These are phyloP conservation scores for Crambe crambe DNA, from an alignment of 37 sponge, comb jelly and placozoan genomes.

Conservation along the genomic window DNA sequence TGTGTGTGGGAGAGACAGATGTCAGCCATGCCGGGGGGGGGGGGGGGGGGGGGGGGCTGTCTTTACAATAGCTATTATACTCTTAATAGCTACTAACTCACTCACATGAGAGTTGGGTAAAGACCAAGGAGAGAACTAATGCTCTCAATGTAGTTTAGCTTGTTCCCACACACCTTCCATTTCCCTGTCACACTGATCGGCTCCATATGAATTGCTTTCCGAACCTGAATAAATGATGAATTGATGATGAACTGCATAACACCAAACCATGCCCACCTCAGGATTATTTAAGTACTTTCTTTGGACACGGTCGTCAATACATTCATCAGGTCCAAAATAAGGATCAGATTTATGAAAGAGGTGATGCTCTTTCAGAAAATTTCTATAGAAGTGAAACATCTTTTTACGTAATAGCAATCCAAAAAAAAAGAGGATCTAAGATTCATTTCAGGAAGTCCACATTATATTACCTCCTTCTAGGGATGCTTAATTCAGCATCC, in stretches of 20 bases:
- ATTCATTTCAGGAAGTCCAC: too few species aligned
- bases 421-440: too few species aligned
- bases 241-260: too few species aligned
- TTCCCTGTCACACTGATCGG: conserved; percentile 45
- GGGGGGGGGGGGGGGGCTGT: too few species aligned
- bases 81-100: too few species aligned
- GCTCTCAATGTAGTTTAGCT: conserved; percentile 40
- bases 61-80: too few species aligned
- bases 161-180: conserved; percentile 56
- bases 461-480: conserved; percentile 27
- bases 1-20: too few species aligned
- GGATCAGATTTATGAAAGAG: not conserved
- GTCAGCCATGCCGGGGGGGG: too few species aligned
- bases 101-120: conserved; percentile 80
- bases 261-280: conserved; percentile 40
- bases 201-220: conserved; percentile 64
- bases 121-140: conserved; percentile 53
- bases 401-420: too few species aligned
- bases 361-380: conserved; percentile 38
- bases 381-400: too few species aligned
- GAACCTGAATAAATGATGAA: conserved; percentile 46
- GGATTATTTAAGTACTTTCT: conserved; percentile 49
- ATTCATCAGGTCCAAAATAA: conserved; percentile 45
- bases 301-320: conserved; percentile 59
- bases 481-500: too few species aligned